Evolutionary conservation across 1,140 invertebrate species (phyloP).

Genomic region (Plectrocnemia conspersa): DNA sequence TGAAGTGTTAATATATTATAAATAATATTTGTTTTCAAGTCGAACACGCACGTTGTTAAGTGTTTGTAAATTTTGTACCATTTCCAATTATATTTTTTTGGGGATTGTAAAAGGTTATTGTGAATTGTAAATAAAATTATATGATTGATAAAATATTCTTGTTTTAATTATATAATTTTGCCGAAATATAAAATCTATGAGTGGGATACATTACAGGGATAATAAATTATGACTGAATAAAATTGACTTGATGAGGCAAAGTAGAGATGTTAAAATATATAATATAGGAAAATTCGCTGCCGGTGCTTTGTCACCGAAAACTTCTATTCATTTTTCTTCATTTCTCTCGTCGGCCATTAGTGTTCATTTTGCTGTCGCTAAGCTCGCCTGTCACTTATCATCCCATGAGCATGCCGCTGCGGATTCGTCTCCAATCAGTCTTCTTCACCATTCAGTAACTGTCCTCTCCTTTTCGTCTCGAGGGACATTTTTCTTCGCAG

Average conservation of each 20-base stretch:
- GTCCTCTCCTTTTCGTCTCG: background rate
- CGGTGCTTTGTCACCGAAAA: constrained; percentile 16
- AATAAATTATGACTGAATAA: too few species aligned
- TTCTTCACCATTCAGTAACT: background rate
- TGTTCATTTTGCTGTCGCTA: constrained; percentile 27
- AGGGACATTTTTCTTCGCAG: background rate
- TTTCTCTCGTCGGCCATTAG: constrained; percentile 25
- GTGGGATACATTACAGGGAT: too few species aligned
- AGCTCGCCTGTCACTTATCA: constrained; percentile 24
- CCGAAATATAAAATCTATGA: too few species aligned
- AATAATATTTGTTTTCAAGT: background rate
- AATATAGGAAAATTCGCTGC: constrained; percentile 4
- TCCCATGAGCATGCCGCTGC: constrained; percentile 16
- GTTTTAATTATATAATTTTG: background rate
- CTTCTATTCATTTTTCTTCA: constrained; percentile 30
- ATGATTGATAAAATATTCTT: constrained; percentile 2
- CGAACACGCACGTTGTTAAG: background rate
- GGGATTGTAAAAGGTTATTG: background rate
- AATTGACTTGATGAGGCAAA: too few species aligned
- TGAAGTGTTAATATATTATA: constrained; percentile 1
- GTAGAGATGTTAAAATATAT: too few species aligned
- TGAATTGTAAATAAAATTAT: constrained; percentile 10
- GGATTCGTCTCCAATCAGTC: constrained; percentile 23
- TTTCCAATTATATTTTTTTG: constrained; percentile 1
- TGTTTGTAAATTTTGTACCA: constrained; percentile 2